phyloP scores from a whole-genome alignment of 2,888 invertebrate genomes.

The Dynastes maya region DNA sequence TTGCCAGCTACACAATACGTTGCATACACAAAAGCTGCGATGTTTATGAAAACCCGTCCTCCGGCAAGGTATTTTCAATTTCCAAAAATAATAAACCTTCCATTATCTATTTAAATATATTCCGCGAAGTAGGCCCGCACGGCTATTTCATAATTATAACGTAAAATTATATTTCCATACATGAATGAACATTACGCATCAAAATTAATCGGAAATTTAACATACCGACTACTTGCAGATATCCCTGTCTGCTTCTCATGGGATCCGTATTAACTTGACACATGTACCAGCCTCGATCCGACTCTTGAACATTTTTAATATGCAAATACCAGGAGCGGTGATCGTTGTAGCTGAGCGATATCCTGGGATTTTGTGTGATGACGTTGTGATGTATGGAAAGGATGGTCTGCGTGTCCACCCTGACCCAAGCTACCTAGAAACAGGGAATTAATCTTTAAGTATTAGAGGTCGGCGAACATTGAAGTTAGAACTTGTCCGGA shows the following conservation, averaged over 20 bases:
- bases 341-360: conserved; percentile 90
- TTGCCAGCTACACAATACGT: neutral
- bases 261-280: conserved; percentile 95
- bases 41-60: neutral
- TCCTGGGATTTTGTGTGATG: conserved; percentile 91
- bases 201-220: conserved; percentile 56
- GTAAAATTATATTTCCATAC: conserved; percentile 20
- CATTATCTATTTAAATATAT: conserved; percentile 30
- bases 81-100: conserved; percentile 5
- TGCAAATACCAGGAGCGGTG: conserved; percentile 94
- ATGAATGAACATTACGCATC: conserved; percentile 15
- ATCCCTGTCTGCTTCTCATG: conserved; percentile 92
- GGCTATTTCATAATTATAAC: conserved; percentile 5
- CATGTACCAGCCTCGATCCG: conserved; percentile 93
- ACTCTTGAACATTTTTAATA: conserved; percentile 89
- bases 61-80: neutral
- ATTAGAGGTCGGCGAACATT: conserved; percentile 17
- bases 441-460: conserved; percentile 44
- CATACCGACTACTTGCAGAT: conserved; percentile 93
- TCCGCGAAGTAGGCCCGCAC: neutral
- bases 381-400: conserved; percentile 93
- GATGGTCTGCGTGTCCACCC: conserved; percentile 93
- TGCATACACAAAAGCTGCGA: neutral
- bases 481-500: conserved; percentile 3
- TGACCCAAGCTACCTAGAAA: conserved; percentile 91